A percentile compares a stretch with the other conserved stretches of the same genome.
Conservation (phyloP, 1,140 invertebrate species). For the Luehdorfia chinensis region DNA sequence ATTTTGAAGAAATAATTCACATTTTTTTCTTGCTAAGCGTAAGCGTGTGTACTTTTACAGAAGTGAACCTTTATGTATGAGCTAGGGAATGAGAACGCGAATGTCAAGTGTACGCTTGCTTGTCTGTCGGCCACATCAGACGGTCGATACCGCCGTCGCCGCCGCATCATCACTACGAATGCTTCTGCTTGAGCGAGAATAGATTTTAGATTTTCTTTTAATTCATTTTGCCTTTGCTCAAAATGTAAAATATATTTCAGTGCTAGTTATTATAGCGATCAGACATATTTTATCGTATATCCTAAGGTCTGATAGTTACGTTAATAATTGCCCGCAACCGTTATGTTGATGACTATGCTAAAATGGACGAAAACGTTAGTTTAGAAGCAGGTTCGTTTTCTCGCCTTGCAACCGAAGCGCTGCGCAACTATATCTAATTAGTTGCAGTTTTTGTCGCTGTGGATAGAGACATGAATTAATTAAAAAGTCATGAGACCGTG, state of each 20-base stretch:
- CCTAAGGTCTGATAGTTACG: too few relatives aligned
- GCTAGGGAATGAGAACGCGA: slow-evolving; percentile 35
- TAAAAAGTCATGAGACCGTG: slow-evolving; percentile 41
- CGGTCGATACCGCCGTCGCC: slow-evolving; percentile 26
- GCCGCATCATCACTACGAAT: slow-evolving; percentile 18
- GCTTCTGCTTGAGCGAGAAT: slow-evolving; percentile 7
- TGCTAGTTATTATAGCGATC: too few relatives aligned
- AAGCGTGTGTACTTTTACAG: background rate
- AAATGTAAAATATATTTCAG: background rate
- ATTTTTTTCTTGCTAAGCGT: too few relatives aligned
- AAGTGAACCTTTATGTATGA: slow-evolving; percentile 27
- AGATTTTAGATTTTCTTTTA: slow-evolving; percentile 11
- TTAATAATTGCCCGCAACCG: slow-evolving; percentile 13
- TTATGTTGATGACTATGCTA: slow-evolving; percentile 32
- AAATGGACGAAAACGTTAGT: slow-evolving; percentile 30
- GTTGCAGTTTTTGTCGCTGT: slow-evolving; percentile 34
- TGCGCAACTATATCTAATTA: slow-evolving; percentile 40
- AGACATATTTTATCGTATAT: too few relatives aligned
- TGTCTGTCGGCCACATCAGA: slow-evolving; percentile 30
- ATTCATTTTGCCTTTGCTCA: background rate
- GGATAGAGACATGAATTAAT: slow-evolving; percentile 41
- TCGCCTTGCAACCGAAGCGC: slow-evolving; percentile 24
- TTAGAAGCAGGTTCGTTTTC: slow-evolving; percentile 23
- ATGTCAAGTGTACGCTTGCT: slow-evolving; percentile 58
- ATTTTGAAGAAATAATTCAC: too few relatives aligned